phyloP scores from a whole-genome alignment of 2,888 invertebrate species.

The Diploptera punctata region DNA sequence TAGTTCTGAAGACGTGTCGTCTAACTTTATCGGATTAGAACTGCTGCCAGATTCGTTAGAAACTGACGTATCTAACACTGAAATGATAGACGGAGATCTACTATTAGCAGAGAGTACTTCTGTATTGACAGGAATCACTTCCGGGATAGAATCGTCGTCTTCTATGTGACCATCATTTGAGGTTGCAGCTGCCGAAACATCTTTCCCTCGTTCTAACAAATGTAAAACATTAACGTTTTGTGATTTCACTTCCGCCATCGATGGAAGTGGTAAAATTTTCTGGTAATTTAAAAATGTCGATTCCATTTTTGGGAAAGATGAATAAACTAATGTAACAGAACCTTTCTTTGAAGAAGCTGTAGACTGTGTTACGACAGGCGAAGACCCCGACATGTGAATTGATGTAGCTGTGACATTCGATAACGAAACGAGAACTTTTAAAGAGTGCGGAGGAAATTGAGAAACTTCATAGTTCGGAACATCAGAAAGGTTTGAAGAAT shows the following conservation, averaged over 20 bases:
- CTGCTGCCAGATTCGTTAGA: not conserved
- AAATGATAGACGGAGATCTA: not conserved
- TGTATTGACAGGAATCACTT: not conserved
- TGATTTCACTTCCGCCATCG: conserved; percentile 13
- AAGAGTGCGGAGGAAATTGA: not conserved
- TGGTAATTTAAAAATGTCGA: not conserved
- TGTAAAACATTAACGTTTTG: not conserved
- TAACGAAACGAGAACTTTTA: conserved; percentile 2
- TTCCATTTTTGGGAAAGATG: conserved; percentile 4
- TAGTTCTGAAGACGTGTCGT: not conserved
- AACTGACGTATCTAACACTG: not conserved
- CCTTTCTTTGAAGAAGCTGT: not conserved
- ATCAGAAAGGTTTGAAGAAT: not conserved
- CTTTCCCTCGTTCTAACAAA: not conserved
- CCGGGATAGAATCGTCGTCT: not conserved
- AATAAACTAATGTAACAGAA: conserved; percentile 9
- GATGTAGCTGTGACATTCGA: not conserved
- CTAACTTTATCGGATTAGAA: not conserved
- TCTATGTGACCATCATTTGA: not conserved
- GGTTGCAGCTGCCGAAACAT: not conserved
- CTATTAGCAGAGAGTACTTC: not conserved
- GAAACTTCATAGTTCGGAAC: not conserved
- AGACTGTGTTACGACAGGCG: not conserved
- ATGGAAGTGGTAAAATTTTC: not conserved
- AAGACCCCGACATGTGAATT: not conserved